A percentile compares a stretch with the other conserved stretches of the same genome.
phyloP scores from a whole-genome alignment of 2,888 invertebrate species.

The Dasysyrphus albostriatus region DNA sequence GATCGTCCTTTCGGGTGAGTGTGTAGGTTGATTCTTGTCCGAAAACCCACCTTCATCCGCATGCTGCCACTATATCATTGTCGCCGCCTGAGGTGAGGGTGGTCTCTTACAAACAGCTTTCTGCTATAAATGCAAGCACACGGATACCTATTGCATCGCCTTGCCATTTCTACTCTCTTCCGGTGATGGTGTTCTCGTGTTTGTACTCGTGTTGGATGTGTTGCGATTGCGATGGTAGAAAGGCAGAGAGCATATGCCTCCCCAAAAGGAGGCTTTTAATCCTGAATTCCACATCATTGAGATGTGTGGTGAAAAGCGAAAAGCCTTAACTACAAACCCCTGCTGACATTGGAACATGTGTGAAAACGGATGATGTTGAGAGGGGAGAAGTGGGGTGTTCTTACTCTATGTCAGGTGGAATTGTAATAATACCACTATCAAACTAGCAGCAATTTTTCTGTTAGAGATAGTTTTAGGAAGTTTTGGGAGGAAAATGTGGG shows the following conservation, averaged over 20 bases:
- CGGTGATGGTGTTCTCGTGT: conserved; percentile 20
- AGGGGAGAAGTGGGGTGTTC: conserved; percentile 11
- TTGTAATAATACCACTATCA: conserved; percentile 62
- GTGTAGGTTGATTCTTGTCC: conserved; percentile 51
- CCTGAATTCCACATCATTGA: conserved; percentile 60
- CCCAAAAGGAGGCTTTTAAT: conserved; percentile 44
- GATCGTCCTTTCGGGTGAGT: conserved; percentile 45
- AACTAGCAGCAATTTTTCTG: conserved; percentile 36
- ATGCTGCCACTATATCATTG: not conserved
- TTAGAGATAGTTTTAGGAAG: conserved; percentile 1
- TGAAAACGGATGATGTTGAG: conserved; percentile 33
- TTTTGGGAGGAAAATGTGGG: conserved; percentile 13
- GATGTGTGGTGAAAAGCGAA: conserved; percentile 75
- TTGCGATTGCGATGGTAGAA: conserved; percentile 19
- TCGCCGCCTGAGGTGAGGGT: conserved; percentile 62
- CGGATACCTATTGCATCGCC: conserved; percentile 60
- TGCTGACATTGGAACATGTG: conserved; percentile 58
- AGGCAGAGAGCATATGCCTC: conserved; percentile 48
- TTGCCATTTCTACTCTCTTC: conserved; percentile 58
- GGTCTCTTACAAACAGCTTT: conserved; percentile 47
- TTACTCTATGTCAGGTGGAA: conserved; percentile 52
- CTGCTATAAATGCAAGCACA: conserved; percentile 56
- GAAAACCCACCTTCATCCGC: conserved; percentile 30
- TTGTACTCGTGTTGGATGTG: not conserved
- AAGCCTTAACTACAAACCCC: conserved; percentile 59